Evolutionary conservation across 2,113 vertebrate species (phyloP), one percentile per base, ranked within the genome.

Genomic region (Tychaedon coryphoeus): DNA sequence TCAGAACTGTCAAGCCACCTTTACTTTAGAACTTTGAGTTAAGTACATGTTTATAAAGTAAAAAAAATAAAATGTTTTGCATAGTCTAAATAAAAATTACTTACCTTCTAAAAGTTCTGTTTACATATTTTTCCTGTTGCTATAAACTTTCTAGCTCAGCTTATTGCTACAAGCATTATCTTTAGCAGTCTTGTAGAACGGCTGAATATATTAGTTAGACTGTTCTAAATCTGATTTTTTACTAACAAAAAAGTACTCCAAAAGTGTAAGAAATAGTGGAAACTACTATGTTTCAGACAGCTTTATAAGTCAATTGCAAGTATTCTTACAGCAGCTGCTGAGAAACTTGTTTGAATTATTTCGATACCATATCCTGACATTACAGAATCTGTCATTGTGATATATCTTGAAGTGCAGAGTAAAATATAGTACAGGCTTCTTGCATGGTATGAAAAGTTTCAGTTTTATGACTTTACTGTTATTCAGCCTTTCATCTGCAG

Each of bases 401-500:
- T 85, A 72, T 79, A 91, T 95, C 94, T 96, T 90, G 93, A 97
- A 95, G 76, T 9, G 34, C 36, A 43, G 83, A 86, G 74, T 85
- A 90, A 96, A 97, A 94, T 65, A 91, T 47, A 62, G 53, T 48
- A 43, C 54, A 61, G 81, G 8, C 56, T 86, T 81, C 95, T 82
- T 72, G 61, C 53, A 81, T 40, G 51, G 78, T 93, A 60, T 40
- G 93, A 81, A 86, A 95, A 74, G 88, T 83, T 85, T 89, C 87
- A 69, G 38, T 65, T 92, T 92, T 90, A 88, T 73, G 95, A 92
- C 94, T 70, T 11, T 54, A 79, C 95, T 90, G 83, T 72, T 97
- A 93, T 96, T 98, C 95, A 94, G 88, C 93, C 97, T 96, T 98
- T 97, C 98, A 97, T 97, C 97, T 96, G 88, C 93, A 89, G 94